Evolutionary conservation across 2,797 vertebrate genomes (phyloP).

Genomic region (Hipposideros larvatus): DNA sequence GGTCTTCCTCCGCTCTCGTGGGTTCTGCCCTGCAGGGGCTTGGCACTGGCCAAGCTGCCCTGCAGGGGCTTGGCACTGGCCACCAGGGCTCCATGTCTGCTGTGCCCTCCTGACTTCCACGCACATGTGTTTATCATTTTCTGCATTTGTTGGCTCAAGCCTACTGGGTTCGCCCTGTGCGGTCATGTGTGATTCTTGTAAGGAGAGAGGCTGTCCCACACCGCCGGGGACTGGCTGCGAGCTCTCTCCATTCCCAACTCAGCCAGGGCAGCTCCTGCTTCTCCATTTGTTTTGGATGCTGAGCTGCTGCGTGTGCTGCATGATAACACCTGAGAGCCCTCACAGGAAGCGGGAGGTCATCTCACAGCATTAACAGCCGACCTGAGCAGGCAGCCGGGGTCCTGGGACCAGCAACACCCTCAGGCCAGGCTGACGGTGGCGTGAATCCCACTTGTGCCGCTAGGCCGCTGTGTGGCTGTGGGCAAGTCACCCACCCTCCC

Average conservation of each 20-base stretch:
- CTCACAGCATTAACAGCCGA: fast-evolving
- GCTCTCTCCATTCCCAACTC: too few relatives aligned
- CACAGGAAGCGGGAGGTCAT: neutral
- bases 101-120: fast-evolving
- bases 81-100: fast-evolving
- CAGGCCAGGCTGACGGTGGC: fast-evolving
- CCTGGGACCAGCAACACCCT: neutral
- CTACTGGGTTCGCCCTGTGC: neutral
- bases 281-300: fast-evolving
- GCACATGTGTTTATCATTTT: neutral
- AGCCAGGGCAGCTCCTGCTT: neutral
- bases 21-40: neutral
- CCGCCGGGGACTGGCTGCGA: fast-evolving
- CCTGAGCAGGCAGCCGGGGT: neutral
- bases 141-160: neutral
- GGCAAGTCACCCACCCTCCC: neutral
- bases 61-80: fast-evolving
- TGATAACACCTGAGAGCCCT: neutral
- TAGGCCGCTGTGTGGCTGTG: neutral
- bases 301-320: neutral
- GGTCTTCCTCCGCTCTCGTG: fast-evolving
- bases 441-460: neutral
- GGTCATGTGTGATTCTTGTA: too few relatives aligned
- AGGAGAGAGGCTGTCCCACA: too few relatives aligned
- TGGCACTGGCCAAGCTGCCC: fast-evolving